A percentile compares a stretch with the other conserved stretches of the same genome.
Conservation (phyloP, 2,888 invertebrate species). For the Macropis europaea region DNA sequence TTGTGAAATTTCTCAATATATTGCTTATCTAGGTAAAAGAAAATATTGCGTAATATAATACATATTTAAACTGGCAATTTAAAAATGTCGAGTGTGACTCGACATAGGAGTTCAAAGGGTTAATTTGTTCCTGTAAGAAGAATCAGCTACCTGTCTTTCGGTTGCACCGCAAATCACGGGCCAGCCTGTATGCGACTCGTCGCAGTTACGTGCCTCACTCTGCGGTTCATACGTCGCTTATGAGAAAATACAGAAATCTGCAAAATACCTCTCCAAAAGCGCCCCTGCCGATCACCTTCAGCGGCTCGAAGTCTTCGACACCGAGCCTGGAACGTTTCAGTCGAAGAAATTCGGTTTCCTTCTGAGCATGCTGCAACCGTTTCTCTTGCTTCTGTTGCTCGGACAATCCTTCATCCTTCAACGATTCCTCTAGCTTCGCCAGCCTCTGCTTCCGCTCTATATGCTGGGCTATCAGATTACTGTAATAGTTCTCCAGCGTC, state of each 20-base stretch:
- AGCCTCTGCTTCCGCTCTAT: constrained; percentile 97
- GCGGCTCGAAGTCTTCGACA: constrained; percentile 98
- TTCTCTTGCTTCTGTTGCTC: constrained; percentile 97
- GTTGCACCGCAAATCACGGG: too few species aligned
- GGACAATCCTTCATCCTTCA: constrained; percentile 96
- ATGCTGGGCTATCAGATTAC: constrained; percentile 98
- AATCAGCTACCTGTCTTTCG: too few species aligned
- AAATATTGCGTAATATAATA: too few species aligned
- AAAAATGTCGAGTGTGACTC: too few species aligned
- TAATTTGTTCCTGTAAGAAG: too few species aligned
- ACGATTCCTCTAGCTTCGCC: constrained; percentile 96
- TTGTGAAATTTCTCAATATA: too few species aligned
- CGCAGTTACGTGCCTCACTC: too few species aligned
- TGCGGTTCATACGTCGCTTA: too few species aligned
- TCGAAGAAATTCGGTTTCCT: constrained; percentile 98
- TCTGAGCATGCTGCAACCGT: constrained; percentile 96
- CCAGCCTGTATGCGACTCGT: too few species aligned
- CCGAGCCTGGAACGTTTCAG: constrained; percentile 97
- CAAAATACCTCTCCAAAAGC: constrained; percentile 89
- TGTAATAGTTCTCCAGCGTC: constrained; percentile 99
- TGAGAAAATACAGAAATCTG: not conserved
- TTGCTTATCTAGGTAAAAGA: too few species aligned
- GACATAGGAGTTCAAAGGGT: too few species aligned
- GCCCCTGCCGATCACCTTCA: constrained; percentile 97
- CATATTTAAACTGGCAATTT: too few species aligned